Percentiles rank a stretch among this genome's conserved stretches.
These are phyloP conservation scores for Nesoenas mayeri DNA, from an alignment of 2,113 vertebrate species.

Conservation along the genomic window DNA sequence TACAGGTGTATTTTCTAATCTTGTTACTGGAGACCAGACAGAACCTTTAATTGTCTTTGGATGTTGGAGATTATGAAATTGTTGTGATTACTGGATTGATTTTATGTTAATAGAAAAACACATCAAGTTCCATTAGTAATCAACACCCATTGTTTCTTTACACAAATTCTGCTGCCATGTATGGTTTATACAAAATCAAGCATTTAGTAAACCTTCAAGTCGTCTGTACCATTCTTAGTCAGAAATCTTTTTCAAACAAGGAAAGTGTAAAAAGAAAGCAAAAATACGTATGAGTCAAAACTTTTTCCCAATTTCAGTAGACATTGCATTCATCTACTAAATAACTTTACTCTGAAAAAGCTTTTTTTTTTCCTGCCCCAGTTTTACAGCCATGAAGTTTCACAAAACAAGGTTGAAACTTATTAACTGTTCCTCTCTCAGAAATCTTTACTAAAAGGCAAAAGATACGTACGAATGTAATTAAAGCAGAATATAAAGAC, in stretches of 20 bases:
- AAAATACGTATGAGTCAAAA: neutral
- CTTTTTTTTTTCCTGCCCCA: fast-evolving
- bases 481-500: neutral
- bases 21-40: neutral
- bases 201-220: neutral
- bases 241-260: neutral
- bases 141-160: neutral
- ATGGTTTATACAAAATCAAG: neutral
- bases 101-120: neutral
- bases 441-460: neutral
- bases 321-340: neutral
- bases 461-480: neutral
- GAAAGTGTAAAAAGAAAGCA: neutral
- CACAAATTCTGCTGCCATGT: neutral
- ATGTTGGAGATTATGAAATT: neutral
- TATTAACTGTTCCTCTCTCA: neutral
- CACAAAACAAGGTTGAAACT: neutral
- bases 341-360: neutral
- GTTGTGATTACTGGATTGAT: neutral
- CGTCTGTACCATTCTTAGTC: neutral
- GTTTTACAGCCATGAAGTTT: neutral
- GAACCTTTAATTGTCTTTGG: neutral
- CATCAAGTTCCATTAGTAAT: neutral
- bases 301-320: neutral
- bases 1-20: neutral